These are phyloP conservation scores for Oreonectes daqikongensis DNA, from an alignment of 2,797 vertebrate genomes.

Conservation along the genomic window DNA sequence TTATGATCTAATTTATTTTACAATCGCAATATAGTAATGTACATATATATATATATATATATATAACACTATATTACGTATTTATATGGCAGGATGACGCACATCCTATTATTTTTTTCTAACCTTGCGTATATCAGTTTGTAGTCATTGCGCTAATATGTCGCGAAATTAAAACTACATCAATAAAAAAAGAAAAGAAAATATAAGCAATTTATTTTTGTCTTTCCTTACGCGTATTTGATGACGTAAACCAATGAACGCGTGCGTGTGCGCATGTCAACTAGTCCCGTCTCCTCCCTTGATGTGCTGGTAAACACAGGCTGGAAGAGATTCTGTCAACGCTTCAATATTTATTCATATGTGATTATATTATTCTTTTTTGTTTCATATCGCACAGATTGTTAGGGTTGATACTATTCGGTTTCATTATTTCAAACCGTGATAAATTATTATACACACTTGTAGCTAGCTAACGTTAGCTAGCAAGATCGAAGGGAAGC, in stretches of 20 bases:
- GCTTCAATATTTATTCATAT: not conserved
- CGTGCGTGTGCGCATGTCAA: conserved; percentile 35
- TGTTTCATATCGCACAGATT: not conserved
- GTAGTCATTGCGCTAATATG: too few species aligned
- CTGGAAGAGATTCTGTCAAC: not conserved
- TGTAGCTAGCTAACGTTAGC: not conserved
- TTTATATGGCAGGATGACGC: too few species aligned
- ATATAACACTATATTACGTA: too few species aligned
- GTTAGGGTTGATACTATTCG: not conserved
- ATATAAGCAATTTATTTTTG: not conserved
- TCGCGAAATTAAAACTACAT: not conserved
- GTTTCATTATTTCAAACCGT: not conserved
- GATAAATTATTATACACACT: not conserved
- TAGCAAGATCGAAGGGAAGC: not conserved
- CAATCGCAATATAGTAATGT: too few species aligned
- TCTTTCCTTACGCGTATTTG: not conserved
- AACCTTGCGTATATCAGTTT: too few species aligned
- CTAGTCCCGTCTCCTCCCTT: not conserved
- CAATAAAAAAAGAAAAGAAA: not conserved
- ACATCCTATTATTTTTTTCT: too few species aligned
- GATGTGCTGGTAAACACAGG: not conserved
- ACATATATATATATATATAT: too few species aligned
- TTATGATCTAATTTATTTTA: not conserved
- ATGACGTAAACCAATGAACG: conserved; percentile 28
- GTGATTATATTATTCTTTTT: not conserved